Evolutionary conservation across 2,797 vertebrate genomes (phyloP), one percentile per base, ranked within the genome.

Genomic region (Spheniscus humboldti): DNA sequence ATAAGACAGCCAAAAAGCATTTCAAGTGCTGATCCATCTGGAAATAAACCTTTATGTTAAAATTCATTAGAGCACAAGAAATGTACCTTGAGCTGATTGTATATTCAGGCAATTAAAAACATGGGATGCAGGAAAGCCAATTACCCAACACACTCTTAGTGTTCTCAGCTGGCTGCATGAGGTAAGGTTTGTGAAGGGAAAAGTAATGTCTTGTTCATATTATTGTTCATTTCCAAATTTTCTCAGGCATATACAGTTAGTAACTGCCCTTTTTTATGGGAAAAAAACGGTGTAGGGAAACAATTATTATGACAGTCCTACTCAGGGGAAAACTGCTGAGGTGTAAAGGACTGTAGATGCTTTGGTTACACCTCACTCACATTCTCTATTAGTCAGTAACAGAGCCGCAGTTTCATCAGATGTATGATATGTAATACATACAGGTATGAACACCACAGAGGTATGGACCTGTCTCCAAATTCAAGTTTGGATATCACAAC

Each of bases 101-200:
- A 94, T 82, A 94, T 88, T 85, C 87, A 95, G 63, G 85, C 91
- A 91, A 94, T 96, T 96, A 95, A 96, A 94, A 96, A 86, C 81
- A 94, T 2, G 3, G 64, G 88, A 90, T 68, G 68, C 72, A 92
- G 62, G 72, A 95, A 95, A 96, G 78, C 67, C 80, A 96, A 96
- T 95, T 95, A 96, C 81, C 89, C 59, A 94, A 72, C 59, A 86
- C 59, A 82, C 31, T 69, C 73, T 50, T 62, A 84, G 48, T 86
- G 74, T 76, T 94, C 82, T 94, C 81, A 97, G 88, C 71, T 94
- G 90, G 79, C 73, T 92, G 90, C 69, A 52, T 66, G 64, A 97
- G 76, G 89, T 57, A 94, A 90, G 50, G 67, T 74, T 93, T 90
- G 53, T 80, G 86, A 94, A 94, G 68, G 37, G 37, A 94, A 84